Percentiles rank a stretch among this genome's conserved stretches.
Evolutionary conservation across 2,888 invertebrate species (phyloP).

Genomic region (Eristalis tenax): DNA sequence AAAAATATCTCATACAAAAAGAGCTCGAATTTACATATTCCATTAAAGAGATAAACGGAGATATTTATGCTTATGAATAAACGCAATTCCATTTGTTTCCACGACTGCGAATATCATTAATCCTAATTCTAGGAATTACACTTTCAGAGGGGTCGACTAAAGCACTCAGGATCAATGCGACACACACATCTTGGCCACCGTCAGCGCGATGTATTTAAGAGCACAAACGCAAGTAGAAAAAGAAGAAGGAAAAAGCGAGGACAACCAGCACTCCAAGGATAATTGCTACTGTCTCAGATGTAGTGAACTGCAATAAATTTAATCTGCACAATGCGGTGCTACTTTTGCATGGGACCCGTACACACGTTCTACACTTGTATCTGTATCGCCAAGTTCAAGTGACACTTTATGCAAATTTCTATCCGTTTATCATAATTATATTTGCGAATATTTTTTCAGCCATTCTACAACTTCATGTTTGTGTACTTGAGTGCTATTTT

Average conservation of each 20-base stretch:
- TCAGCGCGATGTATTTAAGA: slow-evolving; percentile 42
- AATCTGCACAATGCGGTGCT: background rate
- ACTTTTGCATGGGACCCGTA: slow-evolving; percentile 6
- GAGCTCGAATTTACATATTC: slow-evolving; percentile 50
- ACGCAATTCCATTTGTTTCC: slow-evolving; percentile 63
- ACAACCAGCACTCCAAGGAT: slow-evolving; percentile 25
- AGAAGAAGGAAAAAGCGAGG: background rate
- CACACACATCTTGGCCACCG: slow-evolving; percentile 2
- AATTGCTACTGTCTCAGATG: slow-evolving; percentile 67
- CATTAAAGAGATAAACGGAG: slow-evolving; percentile 55
- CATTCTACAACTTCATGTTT: slow-evolving; percentile 26
- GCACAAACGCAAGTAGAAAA: slow-evolving; percentile 13
- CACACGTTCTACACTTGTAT: slow-evolving; percentile 16
- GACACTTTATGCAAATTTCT: slow-evolving; percentile 69
- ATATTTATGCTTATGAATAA: slow-evolving; percentile 63
- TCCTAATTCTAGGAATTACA: slow-evolving; percentile 57
- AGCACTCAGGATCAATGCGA: background rate
- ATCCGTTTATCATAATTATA: slow-evolving; percentile 67
- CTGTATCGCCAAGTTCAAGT: slow-evolving; percentile 47
- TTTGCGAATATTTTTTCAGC: slow-evolving; percentile 50
- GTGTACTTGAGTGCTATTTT: background rate
- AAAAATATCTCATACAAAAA: background rate
- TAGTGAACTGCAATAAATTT: slow-evolving; percentile 65
- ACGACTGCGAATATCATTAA: slow-evolving; percentile 58
- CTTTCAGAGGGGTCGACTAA: slow-evolving; percentile 29